Evolutionary conservation across 2,113 vertebrate species (phyloP).

Genomic region (Thermophis baileyi): DNA sequence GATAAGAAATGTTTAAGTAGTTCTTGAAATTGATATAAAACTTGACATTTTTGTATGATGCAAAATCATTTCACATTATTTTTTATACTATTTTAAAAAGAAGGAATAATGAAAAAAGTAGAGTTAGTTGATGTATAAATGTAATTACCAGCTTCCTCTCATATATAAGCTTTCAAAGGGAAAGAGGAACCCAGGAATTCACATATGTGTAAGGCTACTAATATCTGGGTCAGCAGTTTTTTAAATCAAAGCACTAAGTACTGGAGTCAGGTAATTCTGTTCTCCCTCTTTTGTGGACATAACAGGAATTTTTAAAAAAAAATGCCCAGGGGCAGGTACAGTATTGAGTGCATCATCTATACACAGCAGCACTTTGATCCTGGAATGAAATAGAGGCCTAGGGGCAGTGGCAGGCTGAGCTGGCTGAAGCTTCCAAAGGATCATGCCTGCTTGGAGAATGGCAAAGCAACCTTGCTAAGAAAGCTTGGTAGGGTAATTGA

Average conservation of each 20-base stretch:
- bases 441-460: neutral
- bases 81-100: neutral
- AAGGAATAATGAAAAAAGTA: neutral
- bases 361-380: neutral
- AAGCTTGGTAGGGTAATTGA: neutral
- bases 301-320: neutral
- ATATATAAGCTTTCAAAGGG: neutral
- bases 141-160: neutral
- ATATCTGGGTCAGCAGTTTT: neutral
- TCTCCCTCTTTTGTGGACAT: neutral
- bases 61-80: neutral
- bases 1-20: neutral
- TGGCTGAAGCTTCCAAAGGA: too few relatives aligned
- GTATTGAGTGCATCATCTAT: neutral
- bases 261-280: neutral
- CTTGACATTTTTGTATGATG: neutral
- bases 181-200: neutral
- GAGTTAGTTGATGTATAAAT: neutral
- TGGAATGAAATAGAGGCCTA: too few relatives aligned
- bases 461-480: neutral
- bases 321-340: neutral
- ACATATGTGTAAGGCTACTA: neutral
- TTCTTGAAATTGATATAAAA: neutral
- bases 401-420: too few relatives aligned
- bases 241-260: neutral